These are phyloP conservation scores for Bilobella aurantiaca DNA, from an alignment of 1,140 invertebrate species.

Conservation along the genomic window DNA sequence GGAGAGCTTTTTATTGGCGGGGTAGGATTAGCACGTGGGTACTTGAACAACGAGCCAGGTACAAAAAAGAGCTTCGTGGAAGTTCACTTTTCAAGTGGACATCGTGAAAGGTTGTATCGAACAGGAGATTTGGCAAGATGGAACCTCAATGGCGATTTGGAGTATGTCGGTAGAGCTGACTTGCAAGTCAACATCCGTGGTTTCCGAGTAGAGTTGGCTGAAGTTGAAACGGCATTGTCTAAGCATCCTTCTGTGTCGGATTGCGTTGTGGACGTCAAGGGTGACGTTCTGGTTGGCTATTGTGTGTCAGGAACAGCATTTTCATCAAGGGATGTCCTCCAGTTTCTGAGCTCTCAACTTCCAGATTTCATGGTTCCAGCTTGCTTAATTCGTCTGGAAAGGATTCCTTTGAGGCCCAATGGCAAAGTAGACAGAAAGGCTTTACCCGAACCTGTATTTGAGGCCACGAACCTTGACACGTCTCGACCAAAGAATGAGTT, in stretches of 20 bases:
- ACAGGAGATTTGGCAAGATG: background rate
- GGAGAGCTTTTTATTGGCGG: background rate
- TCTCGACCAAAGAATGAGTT: background rate
- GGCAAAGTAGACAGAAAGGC: slow-evolving; percentile 1
- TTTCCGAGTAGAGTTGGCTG: background rate
- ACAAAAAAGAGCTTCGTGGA: background rate
- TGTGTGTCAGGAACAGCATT: background rate
- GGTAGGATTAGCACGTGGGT: background rate
- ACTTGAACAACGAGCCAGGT: background rate
- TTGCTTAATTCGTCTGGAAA: background rate
- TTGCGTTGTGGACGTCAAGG: background rate
- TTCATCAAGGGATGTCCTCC: background rate
- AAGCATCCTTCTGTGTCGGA: background rate
- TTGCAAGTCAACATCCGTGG: background rate
- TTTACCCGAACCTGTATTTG: too few species aligned
- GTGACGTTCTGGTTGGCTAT: background rate
- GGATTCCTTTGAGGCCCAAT: background rate
- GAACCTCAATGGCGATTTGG: background rate
- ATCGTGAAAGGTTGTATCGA: background rate
- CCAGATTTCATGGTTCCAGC: background rate
- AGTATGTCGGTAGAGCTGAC: background rate
- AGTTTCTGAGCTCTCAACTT: background rate
- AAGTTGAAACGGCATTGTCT: background rate
- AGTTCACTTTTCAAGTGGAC: background rate
- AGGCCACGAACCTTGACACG: too few species aligned